Base-by-base conservation (phyloP, 2,888 invertebrate species). In the Agriopis marginaria region DNA sequence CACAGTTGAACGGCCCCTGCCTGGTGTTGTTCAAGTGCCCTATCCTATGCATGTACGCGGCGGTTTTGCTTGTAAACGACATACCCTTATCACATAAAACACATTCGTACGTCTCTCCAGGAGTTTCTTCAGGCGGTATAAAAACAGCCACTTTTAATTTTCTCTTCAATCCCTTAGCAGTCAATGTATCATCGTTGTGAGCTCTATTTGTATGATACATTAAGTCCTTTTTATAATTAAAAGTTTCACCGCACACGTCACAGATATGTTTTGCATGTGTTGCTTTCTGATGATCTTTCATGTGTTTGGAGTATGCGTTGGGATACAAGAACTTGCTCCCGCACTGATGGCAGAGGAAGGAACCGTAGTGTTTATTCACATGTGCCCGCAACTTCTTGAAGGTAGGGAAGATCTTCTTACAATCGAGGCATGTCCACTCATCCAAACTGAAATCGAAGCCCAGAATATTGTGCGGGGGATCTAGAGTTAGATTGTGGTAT, bases 21-120 rank as follows among this genome's bases (percentile, higher is more conserved):
- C 42, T 56, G 1, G 55, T 40, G 10, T 42, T 56, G 12, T 56
- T 56, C 0, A 56, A 9, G 7, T 56, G 55, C 17, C 42, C 42
- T 17, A 56, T 56, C 17, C 55, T 56, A 17, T 56, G 55, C 55
- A 56, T 42, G 6, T 56, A 56, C 10, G 55, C 55, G 0, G 55
- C 9, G 3, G 11, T 0, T 17, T 2, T 42, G 14, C 11, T 42
- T 0, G 55, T 56, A 10, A 56, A 56, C 9, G 17, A n/a, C 10
- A 10, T 42, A 17, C 42, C 14, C 1, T 42, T 56, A 1, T 42
- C 1, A 10, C 55, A 56, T 10, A 56, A 17, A 14, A 10, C 10
- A 17, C 55, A 56, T 7, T 42, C 42, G 6, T 17, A 56, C 3
- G 39, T 14, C 54, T 32, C 39, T 39, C 12, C 53, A 0, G 14